Percentiles rank a stretch among this genome's conserved stretches.
phyloP scores from a whole-genome alignment of 2,797 vertebrate species.

The Gadopsis bispinosus region DNA sequence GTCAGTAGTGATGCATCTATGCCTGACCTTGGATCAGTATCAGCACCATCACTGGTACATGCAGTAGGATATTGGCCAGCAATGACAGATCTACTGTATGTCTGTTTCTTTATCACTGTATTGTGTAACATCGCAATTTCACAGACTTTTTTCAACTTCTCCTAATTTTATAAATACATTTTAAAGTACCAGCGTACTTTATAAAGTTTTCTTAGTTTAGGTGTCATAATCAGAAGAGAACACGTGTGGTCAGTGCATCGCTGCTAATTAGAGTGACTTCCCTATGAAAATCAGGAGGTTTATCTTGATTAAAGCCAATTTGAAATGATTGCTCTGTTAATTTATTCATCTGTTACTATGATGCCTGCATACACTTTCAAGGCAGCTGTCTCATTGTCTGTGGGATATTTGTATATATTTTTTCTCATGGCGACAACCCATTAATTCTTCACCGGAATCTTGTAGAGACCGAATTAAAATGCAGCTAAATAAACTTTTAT shows the following conservation, averaged over 20 bases:
- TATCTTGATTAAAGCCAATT: constrained; percentile 33
- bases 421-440: neutral
- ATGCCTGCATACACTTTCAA: neutral
- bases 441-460: constrained; percentile 21
- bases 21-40: neutral
- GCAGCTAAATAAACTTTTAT: constrained; percentile 24
- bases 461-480: constrained; percentile 22
- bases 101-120: neutral
- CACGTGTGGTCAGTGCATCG: neutral
- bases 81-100: neutral
- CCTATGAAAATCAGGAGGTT: constrained; percentile 3
- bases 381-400: neutral
- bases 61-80: neutral
- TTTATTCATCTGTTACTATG: neutral
- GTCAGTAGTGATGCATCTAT: neutral
- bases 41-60: neutral
- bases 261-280: neutral
- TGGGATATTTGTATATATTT: neutral
- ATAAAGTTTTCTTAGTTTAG: neutral
- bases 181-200: neutral
- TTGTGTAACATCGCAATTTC: neutral
- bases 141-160: neutral
- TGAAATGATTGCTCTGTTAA: constrained; percentile 26
- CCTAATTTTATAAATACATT: neutral
- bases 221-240: neutral